phyloP scores from a whole-genome alignment of 1,140 invertebrate genomes.

The Lordiphosa stackelbergi region DNA sequence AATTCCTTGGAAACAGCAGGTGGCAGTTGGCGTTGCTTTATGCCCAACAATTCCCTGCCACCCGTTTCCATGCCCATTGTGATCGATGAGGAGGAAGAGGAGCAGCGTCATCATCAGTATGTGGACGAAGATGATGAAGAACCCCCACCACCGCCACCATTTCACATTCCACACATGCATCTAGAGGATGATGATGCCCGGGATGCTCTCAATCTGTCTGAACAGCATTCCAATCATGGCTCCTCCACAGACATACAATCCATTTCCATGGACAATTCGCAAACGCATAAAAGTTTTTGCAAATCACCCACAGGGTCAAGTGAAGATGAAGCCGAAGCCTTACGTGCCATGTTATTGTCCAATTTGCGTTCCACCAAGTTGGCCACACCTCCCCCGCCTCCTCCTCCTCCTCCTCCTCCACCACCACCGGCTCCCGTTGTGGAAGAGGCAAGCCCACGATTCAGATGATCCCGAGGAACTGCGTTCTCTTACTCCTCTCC shows the following conservation, averaged over 20 bases:
- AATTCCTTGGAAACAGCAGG: slow-evolving; percentile 22
- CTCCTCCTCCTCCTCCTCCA: not conserved
- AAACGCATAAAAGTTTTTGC: not conserved
- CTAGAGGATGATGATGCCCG: slow-evolving; percentile 55
- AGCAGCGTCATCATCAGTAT: not conserved
- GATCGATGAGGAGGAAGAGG: slow-evolving; percentile 53
- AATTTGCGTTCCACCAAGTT: slow-evolving; percentile 30
- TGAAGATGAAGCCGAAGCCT: slow-evolving; percentile 63
- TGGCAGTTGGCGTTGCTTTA: slow-evolving; percentile 49
- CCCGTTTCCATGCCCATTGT: slow-evolving; percentile 56
- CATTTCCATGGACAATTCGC: slow-evolving; percentile 49
- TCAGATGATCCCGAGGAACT: slow-evolving; percentile 59
- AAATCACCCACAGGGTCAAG: slow-evolving; percentile 20
- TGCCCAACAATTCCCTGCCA: slow-evolving; percentile 38
- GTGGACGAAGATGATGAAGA: slow-evolving; percentile 49
- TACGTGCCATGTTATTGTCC: slow-evolving; percentile 62
- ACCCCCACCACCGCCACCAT: slow-evolving; percentile 55
- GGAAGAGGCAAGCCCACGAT: slow-evolving; percentile 13
- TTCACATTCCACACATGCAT: slow-evolving; percentile 52
- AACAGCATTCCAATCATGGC: slow-evolving; percentile 39
- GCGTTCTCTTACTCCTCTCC: slow-evolving; percentile 39
- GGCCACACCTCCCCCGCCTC: not conserved
- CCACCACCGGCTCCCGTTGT: too few species aligned
- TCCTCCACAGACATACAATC: slow-evolving; percentile 49
- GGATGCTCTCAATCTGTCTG: slow-evolving; percentile 48